Conservation (phyloP, 1,140 invertebrate genomes). For the Zaprionus africanus region DNA sequence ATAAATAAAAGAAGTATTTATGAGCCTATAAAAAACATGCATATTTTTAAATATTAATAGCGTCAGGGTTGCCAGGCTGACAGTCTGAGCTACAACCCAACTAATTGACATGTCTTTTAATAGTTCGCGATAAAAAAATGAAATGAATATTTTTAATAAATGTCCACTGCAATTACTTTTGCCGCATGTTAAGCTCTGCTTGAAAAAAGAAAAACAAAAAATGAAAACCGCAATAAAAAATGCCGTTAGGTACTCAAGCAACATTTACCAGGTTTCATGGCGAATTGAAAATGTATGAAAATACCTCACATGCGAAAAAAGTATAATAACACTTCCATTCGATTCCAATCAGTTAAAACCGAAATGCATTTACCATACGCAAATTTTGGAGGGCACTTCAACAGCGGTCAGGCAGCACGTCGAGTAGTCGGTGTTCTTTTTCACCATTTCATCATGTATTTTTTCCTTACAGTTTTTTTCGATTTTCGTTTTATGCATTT, state of each 20-base stretch:
- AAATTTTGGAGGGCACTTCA: constrained; percentile 45
- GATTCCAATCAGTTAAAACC: constrained; percentile 48
- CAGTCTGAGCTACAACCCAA: neutral
- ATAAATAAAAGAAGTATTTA: neutral
- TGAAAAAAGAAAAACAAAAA: neutral
- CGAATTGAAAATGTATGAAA: constrained; percentile 16
- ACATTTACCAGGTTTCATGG: constrained; percentile 1
- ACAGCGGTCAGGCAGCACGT: constrained; percentile 37
- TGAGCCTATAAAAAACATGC: neutral
- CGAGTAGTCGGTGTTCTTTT: constrained; percentile 4
- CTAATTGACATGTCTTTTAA: constrained; percentile 2
- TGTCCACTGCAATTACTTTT: neutral
- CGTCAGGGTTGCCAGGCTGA: neutral
- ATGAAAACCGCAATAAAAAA: neutral
- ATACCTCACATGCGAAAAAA: constrained; percentile 21
- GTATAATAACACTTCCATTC: constrained; percentile 28
- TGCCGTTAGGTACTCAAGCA: constrained; percentile 20
- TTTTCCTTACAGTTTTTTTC: constrained; percentile 20
- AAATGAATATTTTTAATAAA: neutral
- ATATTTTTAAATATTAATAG: neutral
- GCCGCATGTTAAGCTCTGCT: neutral
- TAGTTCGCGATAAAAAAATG: neutral
- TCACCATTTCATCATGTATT: constrained; percentile 19
- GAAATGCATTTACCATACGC: constrained; percentile 41
- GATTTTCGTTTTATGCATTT: constrained; percentile 22